A percentile compares a stretch with the other conserved stretches of the same genome.
phyloP scores from a whole-genome alignment of 1,140 invertebrate genomes.

The Hypothenemus hampei region DNA sequence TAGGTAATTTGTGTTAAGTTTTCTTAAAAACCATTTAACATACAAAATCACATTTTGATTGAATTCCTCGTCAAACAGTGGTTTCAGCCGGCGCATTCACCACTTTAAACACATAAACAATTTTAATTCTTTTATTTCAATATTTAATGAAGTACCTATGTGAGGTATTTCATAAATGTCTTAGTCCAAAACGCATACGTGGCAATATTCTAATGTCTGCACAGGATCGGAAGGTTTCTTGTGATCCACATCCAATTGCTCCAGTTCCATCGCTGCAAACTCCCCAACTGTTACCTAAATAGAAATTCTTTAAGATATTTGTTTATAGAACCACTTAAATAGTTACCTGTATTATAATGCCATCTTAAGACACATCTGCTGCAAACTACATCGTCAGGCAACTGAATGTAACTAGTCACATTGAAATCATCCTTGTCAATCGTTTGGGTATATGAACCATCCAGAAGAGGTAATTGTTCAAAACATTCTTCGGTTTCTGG shows the following conservation, averaged over 20 bases:
- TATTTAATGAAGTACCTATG: too few species aligned
- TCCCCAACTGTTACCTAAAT: slow-evolving; percentile 67
- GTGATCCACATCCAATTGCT: slow-evolving; percentile 70
- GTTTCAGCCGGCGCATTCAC: too few species aligned
- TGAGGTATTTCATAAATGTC: too few species aligned
- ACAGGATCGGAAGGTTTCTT: slow-evolving; percentile 80
- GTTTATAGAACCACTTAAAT: too few species aligned
- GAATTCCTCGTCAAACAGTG: too few species aligned
- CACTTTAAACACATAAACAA: too few species aligned
- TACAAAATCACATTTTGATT: too few species aligned
- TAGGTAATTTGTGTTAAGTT: too few species aligned
- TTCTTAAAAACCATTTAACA: too few species aligned
- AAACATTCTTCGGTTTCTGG: slow-evolving; percentile 60
- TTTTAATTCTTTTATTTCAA: too few species aligned
- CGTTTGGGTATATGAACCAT: slow-evolving; percentile 44
- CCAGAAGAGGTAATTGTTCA: slow-evolving; percentile 46
- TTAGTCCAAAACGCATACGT: too few species aligned
- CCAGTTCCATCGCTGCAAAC: slow-evolving; percentile 61
- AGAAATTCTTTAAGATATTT: too few species aligned
- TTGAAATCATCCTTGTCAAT: slow-evolving; percentile 37
- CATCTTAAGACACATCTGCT: slow-evolving; percentile 64
- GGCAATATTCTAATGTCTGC: slow-evolving; percentile 63
- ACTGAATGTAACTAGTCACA: slow-evolving; percentile 43
- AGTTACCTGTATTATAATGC: slow-evolving; percentile 56
- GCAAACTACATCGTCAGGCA: slow-evolving; percentile 55